Evolutionary conservation across 2,797 vertebrate species (phyloP).

Genomic region (Brachymystax lenok): DNA sequence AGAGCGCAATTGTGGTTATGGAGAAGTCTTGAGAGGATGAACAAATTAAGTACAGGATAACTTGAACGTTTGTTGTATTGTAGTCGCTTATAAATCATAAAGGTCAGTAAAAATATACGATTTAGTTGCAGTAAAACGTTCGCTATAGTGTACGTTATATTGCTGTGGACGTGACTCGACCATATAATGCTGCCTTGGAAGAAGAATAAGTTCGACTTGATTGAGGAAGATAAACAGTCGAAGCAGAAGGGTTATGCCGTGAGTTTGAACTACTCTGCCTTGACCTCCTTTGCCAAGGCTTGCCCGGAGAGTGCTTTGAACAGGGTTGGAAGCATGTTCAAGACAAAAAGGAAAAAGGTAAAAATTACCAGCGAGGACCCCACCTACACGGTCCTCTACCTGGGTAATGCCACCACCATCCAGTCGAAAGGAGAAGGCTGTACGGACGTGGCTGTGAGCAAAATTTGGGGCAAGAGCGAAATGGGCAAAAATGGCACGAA

Average conservation of each 20-base stretch:
- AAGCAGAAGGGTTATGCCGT: constrained; percentile 96
- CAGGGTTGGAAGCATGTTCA: constrained; percentile 96
- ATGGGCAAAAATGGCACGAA: constrained; percentile 93
- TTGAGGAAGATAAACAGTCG: constrained; percentile 88
- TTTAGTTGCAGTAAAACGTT: constrained; percentile 38
- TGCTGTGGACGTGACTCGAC: constrained; percentile 53
- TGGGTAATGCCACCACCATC: constrained; percentile 96
- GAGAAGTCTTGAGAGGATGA: constrained; percentile 33
- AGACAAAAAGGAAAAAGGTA: constrained; percentile 94
- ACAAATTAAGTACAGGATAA: constrained; percentile 53
- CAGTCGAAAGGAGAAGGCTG: constrained; percentile 97
- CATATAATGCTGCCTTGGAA: constrained; percentile 95
- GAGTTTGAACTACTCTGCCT: constrained; percentile 92
- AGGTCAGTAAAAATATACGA: constrained; percentile 21
- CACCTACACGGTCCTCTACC: constrained; percentile 93
- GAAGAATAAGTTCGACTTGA: constrained; percentile 95
- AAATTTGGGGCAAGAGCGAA: constrained; percentile 97
- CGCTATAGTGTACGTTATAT: constrained; percentile 35
- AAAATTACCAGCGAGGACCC: constrained; percentile 94
- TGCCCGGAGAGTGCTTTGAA: constrained; percentile 94
- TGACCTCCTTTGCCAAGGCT: constrained; percentile 91
- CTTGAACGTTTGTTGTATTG: constrained; percentile 36
- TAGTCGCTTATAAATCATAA: constrained; percentile 49
- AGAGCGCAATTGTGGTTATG: constrained; percentile 24
- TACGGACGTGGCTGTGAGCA: constrained; percentile 93